phyloP scores from a whole-genome alignment of 1,140 invertebrate genomes.

The Anadara kagoshimensis region DNA sequence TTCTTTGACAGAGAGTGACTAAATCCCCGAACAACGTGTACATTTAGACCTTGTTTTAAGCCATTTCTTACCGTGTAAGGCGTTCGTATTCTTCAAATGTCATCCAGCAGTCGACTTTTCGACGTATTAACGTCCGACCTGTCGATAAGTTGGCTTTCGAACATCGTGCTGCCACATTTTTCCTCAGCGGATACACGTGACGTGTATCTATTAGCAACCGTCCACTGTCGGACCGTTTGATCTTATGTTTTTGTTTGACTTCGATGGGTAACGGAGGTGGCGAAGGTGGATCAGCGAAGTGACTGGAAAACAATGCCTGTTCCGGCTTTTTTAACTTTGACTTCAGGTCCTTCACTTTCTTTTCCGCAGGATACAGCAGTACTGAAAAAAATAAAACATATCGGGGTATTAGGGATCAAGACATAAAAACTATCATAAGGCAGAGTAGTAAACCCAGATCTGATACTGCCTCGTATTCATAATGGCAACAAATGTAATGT shows the following conservation, averaged over 20 bases:
- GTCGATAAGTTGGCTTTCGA: slow-evolving; percentile 64
- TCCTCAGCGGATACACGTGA: slow-evolving; percentile 52
- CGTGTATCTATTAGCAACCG: slow-evolving; percentile 58
- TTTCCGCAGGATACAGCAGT: slow-evolving; percentile 65
- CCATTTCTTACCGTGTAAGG: slow-evolving; percentile 60
- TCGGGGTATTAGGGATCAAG: too few relatives aligned
- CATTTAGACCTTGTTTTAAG: neutral
- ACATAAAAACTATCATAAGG: slow-evolving; percentile 14
- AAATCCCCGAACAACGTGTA: too few relatives aligned
- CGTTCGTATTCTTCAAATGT: slow-evolving; percentile 70
- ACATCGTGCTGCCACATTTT: slow-evolving; percentile 40
- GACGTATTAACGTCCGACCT: slow-evolving; percentile 59
- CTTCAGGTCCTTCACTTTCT: slow-evolving; percentile 44
- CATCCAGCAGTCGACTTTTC: slow-evolving; percentile 69
- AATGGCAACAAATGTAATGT: too few relatives aligned
- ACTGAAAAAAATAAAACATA: slow-evolving; percentile 47
- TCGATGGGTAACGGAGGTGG: slow-evolving; percentile 55
- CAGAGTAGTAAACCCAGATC: too few relatives aligned
- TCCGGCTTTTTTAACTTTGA: slow-evolving; percentile 37
- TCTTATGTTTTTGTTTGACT: slow-evolving; percentile 60
- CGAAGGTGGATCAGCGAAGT: slow-evolving; percentile 60
- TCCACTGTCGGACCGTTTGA: slow-evolving; percentile 54
- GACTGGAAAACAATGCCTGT: slow-evolving; percentile 49
- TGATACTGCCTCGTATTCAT: too few relatives aligned
- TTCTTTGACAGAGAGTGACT: too few relatives aligned